Conservation (phyloP, 2,113 vertebrate genomes). For the Anhinga rufa region DNA sequence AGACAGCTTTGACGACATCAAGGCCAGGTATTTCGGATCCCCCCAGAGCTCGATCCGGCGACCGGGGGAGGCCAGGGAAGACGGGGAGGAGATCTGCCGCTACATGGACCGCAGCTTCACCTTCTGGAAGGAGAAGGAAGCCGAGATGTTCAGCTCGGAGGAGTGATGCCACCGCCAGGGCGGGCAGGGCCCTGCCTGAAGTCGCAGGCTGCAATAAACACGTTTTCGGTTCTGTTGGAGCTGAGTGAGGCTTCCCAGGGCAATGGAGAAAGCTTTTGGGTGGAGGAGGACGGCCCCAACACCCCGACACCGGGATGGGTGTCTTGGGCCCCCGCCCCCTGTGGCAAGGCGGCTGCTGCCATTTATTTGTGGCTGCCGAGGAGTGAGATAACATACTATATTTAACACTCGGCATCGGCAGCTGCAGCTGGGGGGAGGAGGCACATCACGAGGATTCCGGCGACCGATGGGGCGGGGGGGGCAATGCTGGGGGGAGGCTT, state of each 20-base stretch:
- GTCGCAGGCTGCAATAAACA: slow-evolving; percentile 9
- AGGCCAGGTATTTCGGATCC: slow-evolving; percentile 80
- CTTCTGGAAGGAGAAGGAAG: slow-evolving; percentile 98
- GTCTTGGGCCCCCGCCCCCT: not conserved
- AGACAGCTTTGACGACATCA: slow-evolving; percentile 92
- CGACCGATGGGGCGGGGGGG: not conserved
- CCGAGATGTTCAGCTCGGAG: slow-evolving; percentile 89
- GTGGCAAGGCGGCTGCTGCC: not conserved
- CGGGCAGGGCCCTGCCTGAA: not conserved
- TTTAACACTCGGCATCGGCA: not conserved
- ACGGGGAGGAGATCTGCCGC: slow-evolving; percentile 83
- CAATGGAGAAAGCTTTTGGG: not conserved
- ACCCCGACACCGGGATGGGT: too few relatives aligned
- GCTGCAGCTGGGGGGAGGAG: not conserved
- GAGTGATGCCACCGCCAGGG: slow-evolving; percentile 43
- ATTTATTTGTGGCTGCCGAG: not conserved
- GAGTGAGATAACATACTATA: not conserved
- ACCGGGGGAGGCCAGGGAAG: not conserved
- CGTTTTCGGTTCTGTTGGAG: not conserved
- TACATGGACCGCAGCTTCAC: slow-evolving; percentile 95
- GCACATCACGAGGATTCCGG: not conserved
- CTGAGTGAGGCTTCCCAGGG: not conserved
- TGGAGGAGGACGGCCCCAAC: too few relatives aligned
- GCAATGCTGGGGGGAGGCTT: too few relatives aligned
- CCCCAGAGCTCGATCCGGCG: not conserved